phyloP scores from a whole-genome alignment of 2,888 invertebrate genomes.

The Andrena chrysosceles region DNA sequence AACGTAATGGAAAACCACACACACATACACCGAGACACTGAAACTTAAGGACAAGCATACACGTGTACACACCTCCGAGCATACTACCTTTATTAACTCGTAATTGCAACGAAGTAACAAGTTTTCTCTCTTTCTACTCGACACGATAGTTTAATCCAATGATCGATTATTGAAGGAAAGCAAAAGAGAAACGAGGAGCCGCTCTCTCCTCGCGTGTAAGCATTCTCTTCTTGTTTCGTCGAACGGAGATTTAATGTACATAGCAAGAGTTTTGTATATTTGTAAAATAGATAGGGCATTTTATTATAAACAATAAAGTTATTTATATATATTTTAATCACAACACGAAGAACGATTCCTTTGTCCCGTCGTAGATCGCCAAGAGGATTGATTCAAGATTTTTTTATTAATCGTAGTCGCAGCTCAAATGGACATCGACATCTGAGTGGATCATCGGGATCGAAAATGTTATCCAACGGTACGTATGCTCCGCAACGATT shows the following conservation, averaged over 20 bases:
- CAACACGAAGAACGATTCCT: conserved; percentile 59
- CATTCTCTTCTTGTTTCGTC: conserved; percentile 73
- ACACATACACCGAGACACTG: not conserved
- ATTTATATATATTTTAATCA: conserved; percentile 82
- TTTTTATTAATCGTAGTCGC: conserved; percentile 2
- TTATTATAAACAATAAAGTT: conserved; percentile 82
- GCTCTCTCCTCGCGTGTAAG: conserved; percentile 41
- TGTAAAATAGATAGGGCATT: conserved; percentile 82
- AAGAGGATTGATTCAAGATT: not conserved
- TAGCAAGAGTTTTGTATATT: conserved; percentile 81
- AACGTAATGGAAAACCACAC: conserved; percentile 44
- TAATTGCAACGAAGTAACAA: conserved; percentile 79
- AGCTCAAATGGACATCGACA: not conserved
- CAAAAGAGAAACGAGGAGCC: conserved; percentile 44
- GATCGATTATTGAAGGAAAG: conserved; percentile 73
- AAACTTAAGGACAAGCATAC: not conserved
- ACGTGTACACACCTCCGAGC: conserved; percentile 50
- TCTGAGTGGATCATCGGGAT: conserved; percentile 22
- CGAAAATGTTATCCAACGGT: conserved; percentile 59
- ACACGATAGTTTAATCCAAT: conserved; percentile 73
- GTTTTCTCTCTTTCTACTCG: conserved; percentile 78
- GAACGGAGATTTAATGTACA: conserved; percentile 77
- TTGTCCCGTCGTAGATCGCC: conserved; percentile 43
- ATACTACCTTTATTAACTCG: conserved; percentile 77
- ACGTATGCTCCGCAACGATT: conserved; percentile 44